Base-by-base conservation (phyloP, 2,113 vertebrate genomes). In the Neopipo cinnamomea region DNA sequence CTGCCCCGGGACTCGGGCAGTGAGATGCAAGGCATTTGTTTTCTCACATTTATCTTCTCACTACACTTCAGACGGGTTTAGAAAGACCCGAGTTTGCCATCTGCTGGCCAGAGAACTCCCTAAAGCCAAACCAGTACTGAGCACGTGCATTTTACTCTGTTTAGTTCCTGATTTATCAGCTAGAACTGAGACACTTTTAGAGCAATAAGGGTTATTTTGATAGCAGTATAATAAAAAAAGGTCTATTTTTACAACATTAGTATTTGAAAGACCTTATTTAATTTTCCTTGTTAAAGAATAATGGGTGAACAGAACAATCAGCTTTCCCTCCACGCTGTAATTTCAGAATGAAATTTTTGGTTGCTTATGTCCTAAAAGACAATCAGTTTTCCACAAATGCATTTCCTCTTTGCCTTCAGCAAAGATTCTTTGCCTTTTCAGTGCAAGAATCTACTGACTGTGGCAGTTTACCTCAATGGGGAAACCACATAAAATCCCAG, bases 111-210 rank as follows among this genome's bases (percentile, higher is more conserved):
- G 6, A 83, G 25, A 47, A 31, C 5, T 52, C 37, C 2, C 37
- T 17, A 5, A 14, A 44, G 66, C 66, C 25, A 50, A 75, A 33
- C 1, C 3, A 18, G 22, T 2, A 0, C 0, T 4, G 23, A 46
- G 33, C 50, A 76, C 25, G 5, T 10, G 37, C 17, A 3, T 22
- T 59, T 71, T 25, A 5, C 27, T 37, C 65, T n/a, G 7, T 14
- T 37, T 0, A 2, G 41, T 35, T 46, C 44, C 71, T 18, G 4
- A 30, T 56, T 19, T 41, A 20, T 16, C 58, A 33, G n/a, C 33
- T 41, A 37, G 13, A 62, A n/a, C 25, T 5, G 24, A 65, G 31
- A 41, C 5, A 4, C 28, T 37, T 16, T 24, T 1, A 15, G 33
- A 25, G 56, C 66, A 35, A 0, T 7, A 35, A 44, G 20, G 25